Base-by-base conservation (phyloP, 1,140 invertebrate species). In the Macrostomum lignano region DNA sequence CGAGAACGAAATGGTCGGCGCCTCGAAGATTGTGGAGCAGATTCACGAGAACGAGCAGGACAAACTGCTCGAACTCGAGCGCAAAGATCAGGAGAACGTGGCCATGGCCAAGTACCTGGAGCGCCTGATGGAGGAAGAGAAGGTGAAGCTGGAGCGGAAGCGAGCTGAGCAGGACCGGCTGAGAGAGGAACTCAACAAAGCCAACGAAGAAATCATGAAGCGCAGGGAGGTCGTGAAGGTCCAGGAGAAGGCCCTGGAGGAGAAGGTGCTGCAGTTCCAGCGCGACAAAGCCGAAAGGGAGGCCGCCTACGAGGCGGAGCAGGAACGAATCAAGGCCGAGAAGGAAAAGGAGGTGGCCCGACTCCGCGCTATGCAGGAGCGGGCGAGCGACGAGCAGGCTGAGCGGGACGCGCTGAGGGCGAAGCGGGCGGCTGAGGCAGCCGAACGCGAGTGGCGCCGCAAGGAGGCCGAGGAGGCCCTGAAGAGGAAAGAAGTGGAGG, bases 201-300 rank as follows among this genome's bases (percentile, higher is more conserved):
- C 52, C 19, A 57, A 55, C 44, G 42, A 43, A 21, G 52, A 52
- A 20, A 45, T 56, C 13, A 32, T 51, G 7, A 34, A 44, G n/a
- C 35, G 51, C n/a, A 51, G 47, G 30, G 43, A 46, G 14, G 31
- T 47, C 4, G 42, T 45, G 28, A 44, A 45, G 32, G 39, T 52
- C 31, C 51, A 55, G 39, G 55, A 59, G 21, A 40, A 43, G 33
- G 38, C 47, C 5, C 46, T 51, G 17, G 55, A 58, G 30, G 25
- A 44, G 13, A 53, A 53, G 40, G 51, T 60, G 5, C 34, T 58
- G 3, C 49, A 57, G 33, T 55, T 47, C 39, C 48, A 52, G 45
- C 54, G 50, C 37, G 44, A 53, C 39, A 58, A 58, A 43, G 55
- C 52, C 21, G 54, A 55, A 39, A 39, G 55, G 36, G 57, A 60